Conservation (phyloP, 2,797 vertebrate genomes). For the Psittacula derbiana region DNA sequence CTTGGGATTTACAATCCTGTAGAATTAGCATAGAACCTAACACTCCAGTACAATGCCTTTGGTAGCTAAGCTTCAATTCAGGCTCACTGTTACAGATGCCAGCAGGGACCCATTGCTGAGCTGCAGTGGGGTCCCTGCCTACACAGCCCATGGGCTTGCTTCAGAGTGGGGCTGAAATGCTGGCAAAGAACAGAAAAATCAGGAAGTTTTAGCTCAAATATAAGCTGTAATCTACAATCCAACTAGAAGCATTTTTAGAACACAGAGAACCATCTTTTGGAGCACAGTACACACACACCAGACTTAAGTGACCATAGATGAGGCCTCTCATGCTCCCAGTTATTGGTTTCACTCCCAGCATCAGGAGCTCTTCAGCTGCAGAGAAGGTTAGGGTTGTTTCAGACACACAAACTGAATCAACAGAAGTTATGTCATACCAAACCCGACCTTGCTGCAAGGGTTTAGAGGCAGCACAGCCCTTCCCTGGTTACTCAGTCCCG, state of each 20-base stretch:
- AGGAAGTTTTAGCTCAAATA: not conserved
- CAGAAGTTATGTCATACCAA: accelerated
- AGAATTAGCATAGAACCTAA: not conserved
- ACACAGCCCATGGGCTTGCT: not conserved
- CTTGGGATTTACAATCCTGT: not conserved
- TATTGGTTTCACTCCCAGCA: accelerated
- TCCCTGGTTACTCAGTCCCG: not conserved
- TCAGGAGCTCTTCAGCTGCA: not conserved
- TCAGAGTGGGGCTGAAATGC: not conserved
- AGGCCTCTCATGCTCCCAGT: not conserved
- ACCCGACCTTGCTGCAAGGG: accelerated
- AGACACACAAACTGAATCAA: not conserved
- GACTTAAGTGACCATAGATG: not conserved
- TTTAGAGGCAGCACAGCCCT: not conserved
- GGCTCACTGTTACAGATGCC: not conserved
- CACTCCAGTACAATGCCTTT: not conserved
- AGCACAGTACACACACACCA: accelerated
- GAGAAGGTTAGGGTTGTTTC: not conserved
- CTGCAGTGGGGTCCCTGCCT: not conserved
- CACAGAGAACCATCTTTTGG: not conserved
- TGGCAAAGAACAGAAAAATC: not conserved
- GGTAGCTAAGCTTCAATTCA: not conserved
- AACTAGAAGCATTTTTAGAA: not conserved
- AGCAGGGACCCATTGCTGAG: not conserved
- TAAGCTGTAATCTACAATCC: accelerated